These are phyloP conservation scores for Drosophila flavopinicola DNA, from an alignment of 2,888 invertebrate species.

Conservation along the genomic window DNA sequence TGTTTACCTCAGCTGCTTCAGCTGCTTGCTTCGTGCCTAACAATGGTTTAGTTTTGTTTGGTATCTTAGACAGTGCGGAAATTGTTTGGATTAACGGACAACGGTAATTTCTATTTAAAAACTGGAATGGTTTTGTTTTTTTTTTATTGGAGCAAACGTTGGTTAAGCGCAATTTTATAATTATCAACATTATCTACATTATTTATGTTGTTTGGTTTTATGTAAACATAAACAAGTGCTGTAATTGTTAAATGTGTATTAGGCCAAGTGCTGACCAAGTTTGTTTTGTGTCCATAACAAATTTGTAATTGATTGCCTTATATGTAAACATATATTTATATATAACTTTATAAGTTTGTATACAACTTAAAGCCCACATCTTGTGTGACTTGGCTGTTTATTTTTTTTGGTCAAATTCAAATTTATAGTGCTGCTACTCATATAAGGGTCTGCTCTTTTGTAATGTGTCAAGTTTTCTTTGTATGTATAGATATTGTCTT, in stretches of 20 bases:
- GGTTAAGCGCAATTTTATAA: slow-evolving; percentile 36
- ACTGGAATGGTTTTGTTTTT: slow-evolving; percentile 46
- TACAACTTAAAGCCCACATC: slow-evolving; percentile 16
- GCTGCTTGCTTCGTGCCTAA: slow-evolving; percentile 45
- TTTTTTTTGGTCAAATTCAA: slow-evolving; percentile 13
- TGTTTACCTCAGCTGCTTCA: slow-evolving; percentile 31
- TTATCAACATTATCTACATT: slow-evolving; percentile 27
- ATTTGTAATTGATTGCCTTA: slow-evolving; percentile 8
- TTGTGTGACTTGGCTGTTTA: neutral
- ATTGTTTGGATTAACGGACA: slow-evolving; percentile 70
- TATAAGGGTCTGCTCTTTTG: slow-evolving; percentile 36
- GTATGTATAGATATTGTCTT: slow-evolving; percentile 29
- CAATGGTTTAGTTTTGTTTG: slow-evolving; percentile 72
- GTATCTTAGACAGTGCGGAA: slow-evolving; percentile 68
- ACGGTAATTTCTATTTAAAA: slow-evolving; percentile 47
- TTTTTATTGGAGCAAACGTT: slow-evolving; percentile 57
- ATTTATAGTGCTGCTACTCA: slow-evolving; percentile 9
- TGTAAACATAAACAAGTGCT: slow-evolving; percentile 29
- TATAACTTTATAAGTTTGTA: slow-evolving; percentile 13
- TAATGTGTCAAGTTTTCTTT: slow-evolving; percentile 20
- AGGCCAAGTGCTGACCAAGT: slow-evolving; percentile 26
- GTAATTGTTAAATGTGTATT: slow-evolving; percentile 30
- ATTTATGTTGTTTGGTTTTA: slow-evolving; percentile 6
- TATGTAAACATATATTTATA: slow-evolving; percentile 22
- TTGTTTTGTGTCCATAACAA: slow-evolving; percentile 5